Base-by-base conservation (phyloP, 2,797 vertebrate genomes). In the Echeneis naucrates region DNA sequence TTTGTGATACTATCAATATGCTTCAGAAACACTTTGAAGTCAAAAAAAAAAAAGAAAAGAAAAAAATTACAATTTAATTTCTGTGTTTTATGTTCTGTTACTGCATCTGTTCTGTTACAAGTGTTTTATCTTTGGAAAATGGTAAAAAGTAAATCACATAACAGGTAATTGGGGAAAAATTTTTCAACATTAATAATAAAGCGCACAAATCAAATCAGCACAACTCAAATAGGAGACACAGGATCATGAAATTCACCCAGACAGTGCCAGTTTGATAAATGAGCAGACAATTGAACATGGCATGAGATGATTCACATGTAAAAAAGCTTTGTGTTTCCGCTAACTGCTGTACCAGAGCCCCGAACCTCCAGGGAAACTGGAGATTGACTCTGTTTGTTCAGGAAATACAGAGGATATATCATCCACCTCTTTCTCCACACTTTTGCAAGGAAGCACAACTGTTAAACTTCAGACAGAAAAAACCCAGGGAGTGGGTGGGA, bases 341-440 rank as follows among this genome's bases (percentile, higher is more conserved):
- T 42, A 12, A 27, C 63, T 44, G 50, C 40, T 75, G 73, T 80
- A 72, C 35, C 2, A n/a, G 27, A 19, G 62, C 71, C 65, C 10
- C n/a, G 68, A 32, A 35, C 65, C 72, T 79, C 63, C 59, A 17
- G 52, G 51, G 70, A 57, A 77, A 72, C 44, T 11, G 2, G 52
- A 66, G 55, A 79, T 26, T 53, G 68, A 59, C 83, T 82, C 73
- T 80, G 68, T 79, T 82, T 30, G 56, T 74, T 42, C 55, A 57
- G 65, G 38, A 78, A 76, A 78, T 53, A 63, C 53, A 60, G 82
- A 89, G 93, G 23, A 93, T 95, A 86, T 95, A 91, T 5, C 86
- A 95, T 77, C 93, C 63, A 0, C 86, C 94, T 67, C 95, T 1
- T 96, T 95, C 82, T 85, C 68, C 70, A 95, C 94, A 71, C 90